These are phyloP conservation scores for Sturmia bella DNA, from an alignment of 2,888 invertebrate genomes.

Conservation along the genomic window DNA sequence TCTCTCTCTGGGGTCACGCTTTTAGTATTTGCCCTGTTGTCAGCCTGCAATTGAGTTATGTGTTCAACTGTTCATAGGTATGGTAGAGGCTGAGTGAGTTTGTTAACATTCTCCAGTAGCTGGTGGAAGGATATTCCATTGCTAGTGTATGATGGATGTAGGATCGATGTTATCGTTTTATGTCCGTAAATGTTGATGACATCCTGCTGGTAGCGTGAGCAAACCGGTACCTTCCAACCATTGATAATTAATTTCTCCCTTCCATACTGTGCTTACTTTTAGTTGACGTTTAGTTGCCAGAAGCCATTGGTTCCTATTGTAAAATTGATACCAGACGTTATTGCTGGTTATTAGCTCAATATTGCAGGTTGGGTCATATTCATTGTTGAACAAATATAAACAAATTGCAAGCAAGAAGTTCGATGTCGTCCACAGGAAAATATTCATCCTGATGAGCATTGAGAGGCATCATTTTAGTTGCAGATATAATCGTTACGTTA, in stretches of 20 bases:
- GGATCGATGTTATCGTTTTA: background rate
- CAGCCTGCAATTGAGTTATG: background rate
- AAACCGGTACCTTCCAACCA: background rate
- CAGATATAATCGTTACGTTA: too few species aligned
- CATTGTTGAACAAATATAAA: background rate
- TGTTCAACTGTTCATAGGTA: background rate
- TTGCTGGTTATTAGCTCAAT: constrained; percentile 5
- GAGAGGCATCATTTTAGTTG: background rate
- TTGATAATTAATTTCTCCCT: background rate
- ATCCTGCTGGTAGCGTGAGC: constrained; percentile 1
- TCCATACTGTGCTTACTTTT: background rate
- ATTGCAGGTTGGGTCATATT: constrained; percentile 3
- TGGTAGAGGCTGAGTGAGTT: background rate
- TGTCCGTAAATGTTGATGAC: background rate
- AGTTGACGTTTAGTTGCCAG: background rate
- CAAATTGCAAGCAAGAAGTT: background rate
- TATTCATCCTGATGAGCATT: background rate
- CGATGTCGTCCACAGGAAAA: background rate
- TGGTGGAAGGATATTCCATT: background rate
- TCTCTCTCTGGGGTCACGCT: background rate
- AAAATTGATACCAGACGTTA: background rate
- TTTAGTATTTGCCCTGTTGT: background rate
- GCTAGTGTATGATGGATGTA: background rate
- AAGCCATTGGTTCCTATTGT: background rate
- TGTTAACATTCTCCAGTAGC: background rate